phyloP scores from a whole-genome alignment of 2,113 vertebrate species.

The Zosterops hypoxanthus region DNA sequence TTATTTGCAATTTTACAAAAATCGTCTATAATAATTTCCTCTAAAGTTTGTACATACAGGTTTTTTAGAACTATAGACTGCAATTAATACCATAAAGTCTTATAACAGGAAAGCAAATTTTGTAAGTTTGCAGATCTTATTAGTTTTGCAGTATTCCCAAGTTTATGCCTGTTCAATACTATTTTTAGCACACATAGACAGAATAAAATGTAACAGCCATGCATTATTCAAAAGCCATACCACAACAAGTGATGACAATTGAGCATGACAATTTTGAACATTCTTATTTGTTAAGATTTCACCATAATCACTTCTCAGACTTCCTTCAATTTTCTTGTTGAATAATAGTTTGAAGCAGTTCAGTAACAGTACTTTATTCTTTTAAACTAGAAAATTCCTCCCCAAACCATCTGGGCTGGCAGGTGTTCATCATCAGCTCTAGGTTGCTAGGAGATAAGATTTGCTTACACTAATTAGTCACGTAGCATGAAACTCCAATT shows the following conservation, averaged over 20 bases:
- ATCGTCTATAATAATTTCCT: background rate
- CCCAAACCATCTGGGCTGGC: slow-evolving; percentile 74
- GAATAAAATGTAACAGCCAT: background rate
- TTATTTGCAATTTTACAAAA: background rate
- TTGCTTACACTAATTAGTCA: slow-evolving; percentile 72
- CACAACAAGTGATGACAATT: slow-evolving; percentile 4
- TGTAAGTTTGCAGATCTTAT: background rate
- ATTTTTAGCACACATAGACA: background rate
- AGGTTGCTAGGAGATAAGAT: slow-evolving; percentile 73
- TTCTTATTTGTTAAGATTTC: slow-evolving; percentile 46
- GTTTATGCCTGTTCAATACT: background rate
- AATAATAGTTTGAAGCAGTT: slow-evolving; percentile 48
- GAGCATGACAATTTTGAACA: slow-evolving; percentile 24
- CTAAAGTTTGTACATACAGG: background rate
- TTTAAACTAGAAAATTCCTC: slow-evolving; percentile 67
- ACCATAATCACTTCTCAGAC: slow-evolving; percentile 31
- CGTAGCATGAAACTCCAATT: slow-evolving; percentile 36
- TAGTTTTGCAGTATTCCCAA: background rate
- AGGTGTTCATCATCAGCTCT: slow-evolving; percentile 77
- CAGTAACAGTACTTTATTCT: slow-evolving; percentile 57
- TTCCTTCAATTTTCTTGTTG: slow-evolving; percentile 41
- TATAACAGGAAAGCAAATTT: background rate
- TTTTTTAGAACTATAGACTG: background rate
- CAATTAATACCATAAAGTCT: background rate
- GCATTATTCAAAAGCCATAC: slow-evolving; percentile 20